Conservation (phyloP, 2,113 vertebrate genomes). For the Dinomys branickii region DNA sequence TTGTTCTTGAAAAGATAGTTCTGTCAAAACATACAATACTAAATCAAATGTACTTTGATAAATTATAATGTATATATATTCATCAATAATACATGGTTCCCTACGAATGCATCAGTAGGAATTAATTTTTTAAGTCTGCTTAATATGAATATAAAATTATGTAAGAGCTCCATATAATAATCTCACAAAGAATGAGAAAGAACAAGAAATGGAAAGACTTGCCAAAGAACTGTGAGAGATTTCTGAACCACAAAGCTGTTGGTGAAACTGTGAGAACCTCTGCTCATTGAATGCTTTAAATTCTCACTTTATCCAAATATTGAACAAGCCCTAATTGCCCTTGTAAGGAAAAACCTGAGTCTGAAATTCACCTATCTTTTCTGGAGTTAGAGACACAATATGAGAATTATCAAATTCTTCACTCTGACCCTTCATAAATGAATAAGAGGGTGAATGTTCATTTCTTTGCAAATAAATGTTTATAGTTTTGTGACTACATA, state of each 20-base stretch:
- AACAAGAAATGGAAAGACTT: constrained; percentile 32
- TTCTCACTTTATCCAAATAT: neutral
- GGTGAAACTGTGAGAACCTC: neutral
- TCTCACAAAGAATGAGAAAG: constrained; percentile 48
- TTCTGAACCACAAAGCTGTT: constrained; percentile 5
- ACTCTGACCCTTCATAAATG: neutral
- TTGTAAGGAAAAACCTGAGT: neutral
- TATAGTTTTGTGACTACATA: neutral
- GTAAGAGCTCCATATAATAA: constrained; percentile 64
- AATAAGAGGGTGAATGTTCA: neutral
- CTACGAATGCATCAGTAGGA: constrained; percentile 54
- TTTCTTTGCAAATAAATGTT: constrained; percentile 13
- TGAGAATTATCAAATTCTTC: neutral
- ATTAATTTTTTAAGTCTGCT: constrained; percentile 74
- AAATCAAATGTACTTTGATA: constrained; percentile 70
- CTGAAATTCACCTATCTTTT: neutral
- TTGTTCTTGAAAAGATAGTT: constrained; percentile 45
- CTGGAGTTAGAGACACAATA: neutral
- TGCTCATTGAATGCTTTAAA: neutral
- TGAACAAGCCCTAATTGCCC: neutral
- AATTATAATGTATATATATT: constrained; percentile 65
- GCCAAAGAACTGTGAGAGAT: neutral
- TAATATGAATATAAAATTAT: constrained; percentile 70
- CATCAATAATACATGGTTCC: constrained; percentile 67
- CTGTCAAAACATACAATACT: constrained; percentile 53